phyloP scores from a whole-genome alignment of 2,888 invertebrate genomes.

The Ichneumoninae sp. region DNA sequence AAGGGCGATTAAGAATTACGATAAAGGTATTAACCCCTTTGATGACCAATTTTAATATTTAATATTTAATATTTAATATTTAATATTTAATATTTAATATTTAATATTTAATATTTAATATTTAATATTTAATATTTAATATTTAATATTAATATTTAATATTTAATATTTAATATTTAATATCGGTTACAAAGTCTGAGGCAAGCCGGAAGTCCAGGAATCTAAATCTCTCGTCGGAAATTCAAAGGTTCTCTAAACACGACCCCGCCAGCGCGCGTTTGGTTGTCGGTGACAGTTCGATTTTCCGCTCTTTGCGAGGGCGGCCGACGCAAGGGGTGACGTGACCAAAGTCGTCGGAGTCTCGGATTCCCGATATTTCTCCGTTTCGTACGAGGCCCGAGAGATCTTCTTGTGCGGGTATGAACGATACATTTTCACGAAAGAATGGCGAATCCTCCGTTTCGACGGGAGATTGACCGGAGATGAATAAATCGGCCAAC shows the following conservation, averaged over 20 bases:
- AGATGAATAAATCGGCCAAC: constrained; percentile 18
- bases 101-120: neutral
- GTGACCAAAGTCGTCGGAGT: constrained; percentile 28
- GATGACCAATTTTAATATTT: constrained; percentile 2
- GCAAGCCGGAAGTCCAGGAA: constrained; percentile 32
- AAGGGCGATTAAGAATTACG: constrained; percentile 10
- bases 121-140: neutral
- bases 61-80: neutral
- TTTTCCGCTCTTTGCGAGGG: constrained; percentile 59
- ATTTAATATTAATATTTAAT: neutral
- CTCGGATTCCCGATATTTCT: constrained; percentile 47
- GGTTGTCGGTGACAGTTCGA: constrained; percentile 70
- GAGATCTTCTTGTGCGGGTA: neutral
- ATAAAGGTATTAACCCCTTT: constrained; percentile 23
- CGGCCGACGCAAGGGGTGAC: constrained; percentile 27
- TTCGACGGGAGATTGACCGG: neutral
- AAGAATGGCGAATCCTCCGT: constrained; percentile 2
- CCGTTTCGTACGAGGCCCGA: neutral
- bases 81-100: neutral
- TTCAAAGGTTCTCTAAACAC: constrained; percentile 58
- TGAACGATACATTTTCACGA: neutral
- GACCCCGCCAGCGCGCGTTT: constrained; percentile 34
- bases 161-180: no score
- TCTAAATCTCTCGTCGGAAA: constrained; percentile 58
- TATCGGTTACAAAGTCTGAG: neutral